Conservation (phyloP, 30 jellyfish, hydroid and myxozoan genomes). For the Aurelia aurita region DNA sequence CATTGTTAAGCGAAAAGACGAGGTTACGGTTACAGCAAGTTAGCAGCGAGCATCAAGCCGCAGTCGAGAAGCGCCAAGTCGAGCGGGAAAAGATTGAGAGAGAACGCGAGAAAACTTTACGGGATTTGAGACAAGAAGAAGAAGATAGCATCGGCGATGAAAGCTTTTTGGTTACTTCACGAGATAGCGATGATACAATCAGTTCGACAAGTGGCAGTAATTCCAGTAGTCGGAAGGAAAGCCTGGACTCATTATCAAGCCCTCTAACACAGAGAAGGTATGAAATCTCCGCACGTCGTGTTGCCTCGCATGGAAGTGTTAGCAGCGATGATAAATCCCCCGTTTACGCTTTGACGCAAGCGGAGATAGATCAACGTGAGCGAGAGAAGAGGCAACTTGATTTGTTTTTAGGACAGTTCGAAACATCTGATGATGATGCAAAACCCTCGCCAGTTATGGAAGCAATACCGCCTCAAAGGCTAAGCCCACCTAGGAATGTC, state of each 20-base stretch:
- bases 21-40: constrained; percentile 77
- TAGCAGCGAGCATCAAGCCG: constrained; percentile 83
- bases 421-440: constrained; percentile 50
- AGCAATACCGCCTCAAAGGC: constrained; percentile 2
- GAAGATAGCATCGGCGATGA: constrained; percentile 70
- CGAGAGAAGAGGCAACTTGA: constrained; percentile 73
- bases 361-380: constrained; percentile 74
- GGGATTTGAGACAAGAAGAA: constrained; percentile 78
- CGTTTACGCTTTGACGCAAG: constrained; percentile 44
- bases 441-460: constrained; percentile 37
- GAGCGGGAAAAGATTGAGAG: constrained; percentile 71
- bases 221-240: constrained; percentile 89
- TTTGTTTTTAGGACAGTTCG: constrained; percentile 77
- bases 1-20: constrained; percentile 85
- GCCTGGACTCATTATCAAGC: constrained; percentile 91
- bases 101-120: constrained; percentile 69
- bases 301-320: constrained; percentile 61
- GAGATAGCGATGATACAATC: constrained; percentile 82
- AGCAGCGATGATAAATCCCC: constrained; percentile 82
- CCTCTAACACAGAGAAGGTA: constrained; percentile 81
- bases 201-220: constrained; percentile 89
- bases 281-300: constrained; percentile 41
- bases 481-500: constrained; percentile 10
- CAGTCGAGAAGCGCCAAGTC: constrained; percentile 77
- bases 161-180: constrained; percentile 1